phyloP scores from a whole-genome alignment of 2,888 invertebrate species.

The Lithophane leautieri region DNA sequence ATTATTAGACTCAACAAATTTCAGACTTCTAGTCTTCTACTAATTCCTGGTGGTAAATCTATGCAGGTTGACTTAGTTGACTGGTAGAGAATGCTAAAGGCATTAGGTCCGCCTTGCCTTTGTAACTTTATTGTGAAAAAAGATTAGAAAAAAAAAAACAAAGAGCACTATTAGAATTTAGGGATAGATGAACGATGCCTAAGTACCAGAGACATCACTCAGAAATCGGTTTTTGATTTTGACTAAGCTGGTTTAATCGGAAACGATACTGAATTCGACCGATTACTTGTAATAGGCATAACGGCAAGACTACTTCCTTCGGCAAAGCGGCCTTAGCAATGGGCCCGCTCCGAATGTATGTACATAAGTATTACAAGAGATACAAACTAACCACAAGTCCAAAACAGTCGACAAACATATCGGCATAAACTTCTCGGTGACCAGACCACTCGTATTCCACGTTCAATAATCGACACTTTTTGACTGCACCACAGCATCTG shows the following conservation, averaged over 20 bases:
- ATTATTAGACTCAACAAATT: too few species aligned
- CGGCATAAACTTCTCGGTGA: slow-evolving; percentile 81
- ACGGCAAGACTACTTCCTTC: neutral
- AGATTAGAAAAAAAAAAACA: neutral
- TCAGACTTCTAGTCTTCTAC: too few species aligned
- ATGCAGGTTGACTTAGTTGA: neutral
- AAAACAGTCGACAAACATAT: slow-evolving; percentile 85
- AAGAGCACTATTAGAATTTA: neutral
- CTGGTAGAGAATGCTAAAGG: neutral
- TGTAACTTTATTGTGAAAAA: neutral
- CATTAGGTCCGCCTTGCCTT: neutral
- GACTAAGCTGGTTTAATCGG: neutral
- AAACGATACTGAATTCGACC: rapidly evolving
- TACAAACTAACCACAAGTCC: slow-evolving; percentile 80
- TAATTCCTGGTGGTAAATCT: too few species aligned
- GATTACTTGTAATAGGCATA: neutral
- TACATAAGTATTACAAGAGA: neutral
- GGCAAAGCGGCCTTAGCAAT: neutral
- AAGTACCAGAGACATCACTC: neutral
- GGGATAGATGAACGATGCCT: neutral
- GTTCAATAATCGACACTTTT: slow-evolving; percentile 83
- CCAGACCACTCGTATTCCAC: slow-evolving; percentile 82
- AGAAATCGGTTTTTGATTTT: neutral
- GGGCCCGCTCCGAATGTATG: neutral
- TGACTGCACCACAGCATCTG: slow-evolving; percentile 82